These are phyloP conservation scores for Eurosta solidaginis DNA, from an alignment of 1,140 invertebrate genomes.

Conservation along the genomic window DNA sequence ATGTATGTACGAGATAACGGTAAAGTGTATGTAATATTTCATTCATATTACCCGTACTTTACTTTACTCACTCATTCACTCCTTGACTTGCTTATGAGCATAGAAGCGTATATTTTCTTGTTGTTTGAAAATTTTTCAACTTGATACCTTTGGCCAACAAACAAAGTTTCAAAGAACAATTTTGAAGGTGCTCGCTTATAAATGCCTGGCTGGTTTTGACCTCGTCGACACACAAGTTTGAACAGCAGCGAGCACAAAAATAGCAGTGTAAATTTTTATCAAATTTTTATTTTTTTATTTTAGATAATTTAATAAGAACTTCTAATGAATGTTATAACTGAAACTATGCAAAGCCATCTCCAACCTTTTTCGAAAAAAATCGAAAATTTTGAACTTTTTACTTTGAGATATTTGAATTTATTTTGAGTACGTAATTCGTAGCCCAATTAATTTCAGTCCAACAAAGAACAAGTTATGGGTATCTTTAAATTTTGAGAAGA, in stretches of 20 bases:
- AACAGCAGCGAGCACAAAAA: not conserved
- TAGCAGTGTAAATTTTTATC: too few species aligned
- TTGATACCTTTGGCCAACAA: not conserved
- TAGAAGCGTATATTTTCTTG: not conserved
- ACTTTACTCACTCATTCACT: not conserved
- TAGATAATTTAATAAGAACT: too few species aligned
- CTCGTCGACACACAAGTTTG: not conserved
- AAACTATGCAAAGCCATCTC: too few species aligned
- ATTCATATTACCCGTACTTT: not conserved
- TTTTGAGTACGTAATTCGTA: too few species aligned
- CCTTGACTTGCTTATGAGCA: not conserved
- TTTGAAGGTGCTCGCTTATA: slow-evolving; percentile 20
- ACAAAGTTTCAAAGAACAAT: slow-evolving; percentile 7
- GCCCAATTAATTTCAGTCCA: too few species aligned
- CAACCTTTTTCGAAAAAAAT: too few species aligned
- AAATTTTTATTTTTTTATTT: too few species aligned
- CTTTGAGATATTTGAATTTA: too few species aligned
- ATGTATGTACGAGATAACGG: not conserved
- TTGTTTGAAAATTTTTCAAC: not conserved
- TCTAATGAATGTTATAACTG: too few species aligned
- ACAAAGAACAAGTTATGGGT: too few species aligned
- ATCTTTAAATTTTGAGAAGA: too few species aligned
- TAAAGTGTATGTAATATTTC: not conserved
- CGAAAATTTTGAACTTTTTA: too few species aligned
- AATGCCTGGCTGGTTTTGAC: slow-evolving; percentile 11